phyloP scores from a whole-genome alignment of 2,888 invertebrate genomes.

The Cyrtodaria siliqua region DNA sequence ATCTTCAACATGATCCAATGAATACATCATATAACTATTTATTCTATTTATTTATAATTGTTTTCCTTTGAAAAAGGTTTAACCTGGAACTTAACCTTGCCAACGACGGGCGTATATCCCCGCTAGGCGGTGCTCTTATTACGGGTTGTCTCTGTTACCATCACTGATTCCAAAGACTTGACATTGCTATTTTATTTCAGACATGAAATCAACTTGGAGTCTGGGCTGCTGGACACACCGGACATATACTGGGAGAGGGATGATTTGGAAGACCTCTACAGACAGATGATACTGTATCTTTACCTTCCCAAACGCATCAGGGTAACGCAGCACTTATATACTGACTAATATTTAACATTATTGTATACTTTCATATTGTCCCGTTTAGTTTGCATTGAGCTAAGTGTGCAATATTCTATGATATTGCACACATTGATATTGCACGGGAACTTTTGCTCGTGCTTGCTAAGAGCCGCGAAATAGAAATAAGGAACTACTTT shows the following conservation, averaged over 20 bases:
- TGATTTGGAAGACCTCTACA: conserved; percentile 93
- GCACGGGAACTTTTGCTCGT: no score
- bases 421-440: neutral
- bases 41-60: no score
- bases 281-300: conserved; percentile 93
- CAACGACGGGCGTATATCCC: no score
- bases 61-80: no score
- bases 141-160: no score
- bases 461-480: neutral
- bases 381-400: neutral
- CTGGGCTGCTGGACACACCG: conserved; percentile 97
- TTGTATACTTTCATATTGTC: conserved; percentile 2
- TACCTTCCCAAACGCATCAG: conserved; percentile 93
- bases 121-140: no score
- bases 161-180: no score
- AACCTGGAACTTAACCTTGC: no score
- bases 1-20: no score
- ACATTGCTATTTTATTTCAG: conserved; percentile 28
- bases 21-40: no score
- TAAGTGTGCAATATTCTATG: neutral
- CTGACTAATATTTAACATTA: no score
- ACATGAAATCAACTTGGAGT: conserved; percentile 94
- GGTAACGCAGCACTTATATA: no score
- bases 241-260: conserved; percentile 99
- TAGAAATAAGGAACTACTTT: neutral